Percentiles rank a stretch among this genome's conserved stretches.
phyloP scores from a whole-genome alignment of 2,888 invertebrate species.

The Meandrusa payeni region DNA sequence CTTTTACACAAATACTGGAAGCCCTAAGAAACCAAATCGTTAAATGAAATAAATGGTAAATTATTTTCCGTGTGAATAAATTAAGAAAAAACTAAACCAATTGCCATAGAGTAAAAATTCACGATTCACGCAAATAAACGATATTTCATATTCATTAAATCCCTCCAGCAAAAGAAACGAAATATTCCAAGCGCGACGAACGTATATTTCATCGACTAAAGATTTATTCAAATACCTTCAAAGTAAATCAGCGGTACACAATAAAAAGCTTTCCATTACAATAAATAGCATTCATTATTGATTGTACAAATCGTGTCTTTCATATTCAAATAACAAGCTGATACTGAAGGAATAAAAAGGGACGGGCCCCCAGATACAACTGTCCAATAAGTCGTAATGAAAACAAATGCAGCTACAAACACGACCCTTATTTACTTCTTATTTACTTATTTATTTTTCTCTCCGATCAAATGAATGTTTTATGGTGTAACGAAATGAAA shows the following conservation, averaged over 20 bases:
- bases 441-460: slow-evolving; percentile 47
- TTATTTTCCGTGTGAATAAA: no score
- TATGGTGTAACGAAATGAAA: slow-evolving; percentile 37
- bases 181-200: slow-evolving; percentile 1
- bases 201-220: slow-evolving; percentile 10
- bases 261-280: slow-evolving; percentile 10
- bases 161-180: not conserved
- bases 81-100: no score
- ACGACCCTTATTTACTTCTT: slow-evolving; percentile 56
- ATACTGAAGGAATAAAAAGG: slow-evolving; percentile 43
- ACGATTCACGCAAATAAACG: not conserved
- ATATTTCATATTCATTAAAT: slow-evolving; percentile 1
- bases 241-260: slow-evolving; percentile 8
- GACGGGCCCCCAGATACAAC: slow-evolving; percentile 38
- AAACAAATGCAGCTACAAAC: slow-evolving; percentile 63
- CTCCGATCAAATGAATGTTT: slow-evolving; percentile 54
- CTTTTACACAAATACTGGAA: no score
- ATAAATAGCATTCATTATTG: slow-evolving; percentile 24
- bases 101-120: no score
- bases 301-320: slow-evolving; percentile 25
- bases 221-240: slow-evolving; percentile 10
- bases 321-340: slow-evolving; percentile 41
- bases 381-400: slow-evolving; percentile 65
- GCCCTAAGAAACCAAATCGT: no score
- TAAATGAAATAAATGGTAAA: no score